Base-by-base conservation (phyloP, 2,797 vertebrate species). In the Dryobates pubescens region DNA sequence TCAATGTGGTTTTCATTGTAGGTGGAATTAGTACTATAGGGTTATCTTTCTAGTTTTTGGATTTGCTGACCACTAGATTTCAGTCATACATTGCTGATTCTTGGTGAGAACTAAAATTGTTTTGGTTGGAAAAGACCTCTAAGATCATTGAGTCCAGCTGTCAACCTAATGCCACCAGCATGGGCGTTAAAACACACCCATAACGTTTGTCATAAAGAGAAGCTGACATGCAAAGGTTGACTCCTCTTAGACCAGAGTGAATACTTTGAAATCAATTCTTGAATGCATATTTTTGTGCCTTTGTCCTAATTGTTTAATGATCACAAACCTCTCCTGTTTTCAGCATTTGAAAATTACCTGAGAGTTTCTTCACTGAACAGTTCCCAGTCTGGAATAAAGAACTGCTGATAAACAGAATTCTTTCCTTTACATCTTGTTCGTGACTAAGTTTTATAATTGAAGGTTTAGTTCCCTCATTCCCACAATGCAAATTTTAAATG, bases 1-100 rank as follows among this genome's bases (percentile, higher is more conserved):
- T 80, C 83, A 86, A 54, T 77, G 88, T 74, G 15, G 1, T 80
- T 85, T 94, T 88, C 64, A 56, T 17, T 58, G 67, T 67, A 82
- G 62, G 26, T 82, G 56, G 45, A 88, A 88, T 87, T 72, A 81
- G 73, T 76, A 86, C 10, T 72, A 27, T 43, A 87, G 75, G 62
- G 38, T 85, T 51, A 59, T 82, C 58, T 88, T 64, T 27, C 41
- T 20, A 41, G 17, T 38, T 62, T 71, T 82, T 72, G 23, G 38
- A 88, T 88, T 84, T 70, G 36, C 51, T 77, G 58, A 65, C 45
- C 6, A 12, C 61, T 88, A 72, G 20, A 32, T 71, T 71, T 73
- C 77, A 82, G 65, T 29, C 59, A 75, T 19, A 38, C 17, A 63
- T 15, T 65, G 56, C 14, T 58, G 62, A 47, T 73, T 80, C 64